A percentile compares a stretch with the other conserved stretches of the same genome.
Conservation (phyloP, 2,888 invertebrate genomes). For the Listrodromus nycthemerus region DNA sequence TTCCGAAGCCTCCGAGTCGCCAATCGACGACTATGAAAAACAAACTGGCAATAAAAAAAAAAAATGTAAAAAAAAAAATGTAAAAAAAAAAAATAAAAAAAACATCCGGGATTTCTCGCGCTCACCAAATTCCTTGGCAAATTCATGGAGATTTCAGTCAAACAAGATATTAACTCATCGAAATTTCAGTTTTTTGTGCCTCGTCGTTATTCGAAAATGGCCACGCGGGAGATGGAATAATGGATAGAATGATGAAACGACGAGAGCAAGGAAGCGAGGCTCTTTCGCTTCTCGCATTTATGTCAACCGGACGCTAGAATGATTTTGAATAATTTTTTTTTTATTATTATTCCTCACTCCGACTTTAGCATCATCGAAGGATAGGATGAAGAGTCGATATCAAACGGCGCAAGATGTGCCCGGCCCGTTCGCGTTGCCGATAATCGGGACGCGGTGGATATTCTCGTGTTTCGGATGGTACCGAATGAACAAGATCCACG, state of each 20-base stretch:
- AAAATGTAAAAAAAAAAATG: background rate
- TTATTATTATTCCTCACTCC: conserved; percentile 16
- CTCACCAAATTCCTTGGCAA: conserved; percentile 1
- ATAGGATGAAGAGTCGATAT: conserved; percentile 68
- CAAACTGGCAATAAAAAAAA: background rate
- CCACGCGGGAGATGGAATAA: no score
- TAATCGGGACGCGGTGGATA: conserved; percentile 93
- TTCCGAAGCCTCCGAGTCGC: background rate
- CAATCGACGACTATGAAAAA: background rate
- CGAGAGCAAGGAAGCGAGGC: background rate
- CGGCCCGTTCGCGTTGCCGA: conserved; percentile 90
- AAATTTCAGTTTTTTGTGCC: background rate
- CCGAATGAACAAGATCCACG: conserved; percentile 90
- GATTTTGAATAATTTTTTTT: background rate
- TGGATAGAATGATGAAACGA: background rate
- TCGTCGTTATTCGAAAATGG: background rate
- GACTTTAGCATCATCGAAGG: conserved; percentile 64
- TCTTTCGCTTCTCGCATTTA: background rate
- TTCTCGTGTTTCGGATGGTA: conserved; percentile 89
- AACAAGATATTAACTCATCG: conserved; percentile 33
- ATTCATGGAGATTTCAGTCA: background rate
- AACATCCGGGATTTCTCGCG: conserved; percentile 19
- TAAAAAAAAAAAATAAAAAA: background rate
- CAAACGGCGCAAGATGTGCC: conserved; percentile 86
- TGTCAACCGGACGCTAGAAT: background rate